Conservation (phyloP, 2,888 invertebrate species). For the Ametastegia equiseti region DNA sequence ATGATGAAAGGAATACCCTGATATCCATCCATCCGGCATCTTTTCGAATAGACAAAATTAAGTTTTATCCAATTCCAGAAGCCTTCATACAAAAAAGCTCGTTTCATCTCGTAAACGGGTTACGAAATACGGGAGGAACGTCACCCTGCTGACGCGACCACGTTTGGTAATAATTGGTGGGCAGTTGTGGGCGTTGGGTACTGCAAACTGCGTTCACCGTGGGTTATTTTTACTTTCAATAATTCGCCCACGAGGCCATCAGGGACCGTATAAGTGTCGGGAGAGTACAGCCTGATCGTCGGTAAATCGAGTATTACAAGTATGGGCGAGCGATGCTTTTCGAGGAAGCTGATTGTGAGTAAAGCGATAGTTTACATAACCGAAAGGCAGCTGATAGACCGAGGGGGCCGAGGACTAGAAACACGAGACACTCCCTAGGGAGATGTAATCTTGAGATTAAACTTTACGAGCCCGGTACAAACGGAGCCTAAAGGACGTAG, state of each 20-base stretch:
- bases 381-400: neutral
- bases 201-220: slow-evolving; percentile 6
- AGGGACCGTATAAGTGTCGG: neutral
- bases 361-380: neutral
- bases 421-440: neutral
- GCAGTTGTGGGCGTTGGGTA: slow-evolving; percentile 34
- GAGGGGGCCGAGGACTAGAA: neutral
- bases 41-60: neutral
- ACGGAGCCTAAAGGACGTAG: slow-evolving; percentile 46
- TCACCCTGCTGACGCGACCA: slow-evolving; percentile 3
- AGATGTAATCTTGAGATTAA: neutral
- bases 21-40: neutral
- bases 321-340: neutral
- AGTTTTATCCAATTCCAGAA: neutral
- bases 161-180: slow-evolving; percentile 44
- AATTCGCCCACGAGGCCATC: slow-evolving; percentile 35
- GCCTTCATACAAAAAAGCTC: neutral
- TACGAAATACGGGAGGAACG: slow-evolving; percentile 34
- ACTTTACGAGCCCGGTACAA: slow-evolving; percentile 11
- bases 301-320: too few species aligned
- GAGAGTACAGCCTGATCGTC: neutral
- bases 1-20: neutral
- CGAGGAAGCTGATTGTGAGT: neutral
- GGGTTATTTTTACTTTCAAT: slow-evolving; percentile 43
- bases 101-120: neutral